phyloP scores from a whole-genome alignment of 92 coral and sea anemone genomes.

The Meandrina meandrites region DNA sequence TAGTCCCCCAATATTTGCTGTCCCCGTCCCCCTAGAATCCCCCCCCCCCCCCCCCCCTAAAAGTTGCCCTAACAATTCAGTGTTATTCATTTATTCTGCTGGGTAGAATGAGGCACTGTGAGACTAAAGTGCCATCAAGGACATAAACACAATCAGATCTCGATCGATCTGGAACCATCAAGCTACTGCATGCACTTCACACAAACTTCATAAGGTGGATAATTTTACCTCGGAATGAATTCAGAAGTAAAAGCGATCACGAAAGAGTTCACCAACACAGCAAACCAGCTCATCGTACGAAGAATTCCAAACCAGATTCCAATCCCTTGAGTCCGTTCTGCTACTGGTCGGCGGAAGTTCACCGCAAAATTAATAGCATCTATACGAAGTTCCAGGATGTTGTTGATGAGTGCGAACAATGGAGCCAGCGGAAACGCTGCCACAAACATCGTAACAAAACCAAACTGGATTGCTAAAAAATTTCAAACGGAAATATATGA shows the following conservation, averaged over 20 bases:
- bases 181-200: background rate
- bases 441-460: slow-evolving; percentile 97
- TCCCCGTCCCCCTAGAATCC: too few species aligned
- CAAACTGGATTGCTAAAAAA: slow-evolving; percentile 88
- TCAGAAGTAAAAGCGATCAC: slow-evolving; percentile 97
- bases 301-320: slow-evolving; percentile 91
- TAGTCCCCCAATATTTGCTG: too few species aligned
- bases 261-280: slow-evolving; percentile 89
- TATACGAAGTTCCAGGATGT: slow-evolving; percentile 87
- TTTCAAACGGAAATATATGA: background rate
- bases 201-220: too few species aligned
- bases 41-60: too few species aligned
- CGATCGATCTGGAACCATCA: background rate
- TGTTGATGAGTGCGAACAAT: slow-evolving; percentile 91
- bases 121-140: too few species aligned
- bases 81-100: too few species aligned
- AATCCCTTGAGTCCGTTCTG: slow-evolving; percentile 89
- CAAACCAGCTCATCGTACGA: slow-evolving; percentile 76
- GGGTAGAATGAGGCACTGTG: too few species aligned
- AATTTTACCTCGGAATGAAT: slow-evolving; percentile 86
- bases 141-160: too few species aligned
- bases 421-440: slow-evolving; percentile 99
- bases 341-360: slow-evolving; percentile 93
- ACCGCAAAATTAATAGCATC: slow-evolving; percentile 94
- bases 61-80: too few species aligned